These are phyloP conservation scores for Aphis gossypii DNA, from an alignment of 1,140 invertebrate species.

Conservation along the genomic window DNA sequence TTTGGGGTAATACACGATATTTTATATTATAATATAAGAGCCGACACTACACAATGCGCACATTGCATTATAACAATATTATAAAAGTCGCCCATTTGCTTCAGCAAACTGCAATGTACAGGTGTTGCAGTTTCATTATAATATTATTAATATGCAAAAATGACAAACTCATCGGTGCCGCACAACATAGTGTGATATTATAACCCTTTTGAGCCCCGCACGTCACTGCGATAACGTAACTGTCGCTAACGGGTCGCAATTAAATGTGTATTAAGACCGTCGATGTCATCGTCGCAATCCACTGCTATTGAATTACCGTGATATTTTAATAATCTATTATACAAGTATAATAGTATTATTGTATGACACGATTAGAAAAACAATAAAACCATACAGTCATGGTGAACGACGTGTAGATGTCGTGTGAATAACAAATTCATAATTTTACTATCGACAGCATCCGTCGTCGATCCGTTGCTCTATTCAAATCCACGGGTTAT, in stretches of 20 bases:
- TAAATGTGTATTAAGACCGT: background rate
- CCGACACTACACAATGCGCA: background rate
- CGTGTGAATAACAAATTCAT: background rate
- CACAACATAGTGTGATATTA: background rate
- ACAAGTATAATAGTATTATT: background rate
- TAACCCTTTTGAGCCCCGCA: background rate
- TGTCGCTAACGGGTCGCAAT: background rate
- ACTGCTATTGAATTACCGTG: background rate
- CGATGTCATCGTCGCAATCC: no score
- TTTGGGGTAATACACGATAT: background rate
- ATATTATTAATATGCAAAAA: background rate
- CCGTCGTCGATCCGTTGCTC: background rate
- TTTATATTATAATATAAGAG: background rate
- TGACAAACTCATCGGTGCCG: background rate
- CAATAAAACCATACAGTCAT: background rate
- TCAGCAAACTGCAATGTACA: background rate
- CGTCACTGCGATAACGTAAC: background rate
- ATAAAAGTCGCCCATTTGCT: background rate
- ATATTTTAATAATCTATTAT: background rate
- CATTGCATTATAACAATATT: background rate
- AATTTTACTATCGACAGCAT: background rate
- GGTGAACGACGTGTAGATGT: background rate
- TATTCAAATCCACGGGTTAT: background rate
- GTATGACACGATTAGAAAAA: background rate
- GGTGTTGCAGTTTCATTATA: background rate